Conservation (phyloP, 2,888 invertebrate species). For the Lomographa bimaculata region DNA sequence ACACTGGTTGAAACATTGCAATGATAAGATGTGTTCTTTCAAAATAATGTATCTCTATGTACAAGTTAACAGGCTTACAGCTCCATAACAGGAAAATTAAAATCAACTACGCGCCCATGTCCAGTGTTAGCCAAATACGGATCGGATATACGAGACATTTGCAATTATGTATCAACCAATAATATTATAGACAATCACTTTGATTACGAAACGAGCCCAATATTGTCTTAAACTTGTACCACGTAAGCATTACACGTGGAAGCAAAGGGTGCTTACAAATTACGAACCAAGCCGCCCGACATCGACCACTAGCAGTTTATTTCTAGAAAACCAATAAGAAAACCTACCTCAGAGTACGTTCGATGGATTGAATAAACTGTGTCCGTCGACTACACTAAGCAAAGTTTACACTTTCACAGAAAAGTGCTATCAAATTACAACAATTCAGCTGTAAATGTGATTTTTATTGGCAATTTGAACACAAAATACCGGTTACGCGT, state of each 20-base stretch:
- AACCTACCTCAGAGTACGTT: constrained; percentile 69
- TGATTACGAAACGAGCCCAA: constrained; percentile 1
- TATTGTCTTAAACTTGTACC: constrained; percentile 23
- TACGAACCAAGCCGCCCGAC: constrained; percentile 33
- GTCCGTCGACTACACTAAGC: constrained; percentile 50
- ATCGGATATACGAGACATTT: neutral
- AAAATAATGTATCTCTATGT: no score
- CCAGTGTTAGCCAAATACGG: constrained; percentile 9
- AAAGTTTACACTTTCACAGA: constrained; percentile 64
- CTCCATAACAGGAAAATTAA: constrained; percentile 11
- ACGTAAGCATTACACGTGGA: constrained; percentile 58
- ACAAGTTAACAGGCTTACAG: no score
- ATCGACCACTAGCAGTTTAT: constrained; percentile 38
- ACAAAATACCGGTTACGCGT: constrained; percentile 67
- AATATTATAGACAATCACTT: constrained; percentile 6
- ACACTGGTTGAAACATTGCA: no score
- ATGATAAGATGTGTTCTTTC: no score
- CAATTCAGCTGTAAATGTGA: constrained; percentile 41
- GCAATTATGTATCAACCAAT: no score
- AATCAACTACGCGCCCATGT: neutral
- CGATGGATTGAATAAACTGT: constrained; percentile 56
- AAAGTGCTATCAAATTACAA: constrained; percentile 49
- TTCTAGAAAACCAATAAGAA: constrained; percentile 45
- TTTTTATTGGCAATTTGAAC: constrained; percentile 41
- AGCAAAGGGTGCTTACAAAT: constrained; percentile 33